Base-by-base conservation (phyloP, 2,797 vertebrate species). In the Channa striata region DNA sequence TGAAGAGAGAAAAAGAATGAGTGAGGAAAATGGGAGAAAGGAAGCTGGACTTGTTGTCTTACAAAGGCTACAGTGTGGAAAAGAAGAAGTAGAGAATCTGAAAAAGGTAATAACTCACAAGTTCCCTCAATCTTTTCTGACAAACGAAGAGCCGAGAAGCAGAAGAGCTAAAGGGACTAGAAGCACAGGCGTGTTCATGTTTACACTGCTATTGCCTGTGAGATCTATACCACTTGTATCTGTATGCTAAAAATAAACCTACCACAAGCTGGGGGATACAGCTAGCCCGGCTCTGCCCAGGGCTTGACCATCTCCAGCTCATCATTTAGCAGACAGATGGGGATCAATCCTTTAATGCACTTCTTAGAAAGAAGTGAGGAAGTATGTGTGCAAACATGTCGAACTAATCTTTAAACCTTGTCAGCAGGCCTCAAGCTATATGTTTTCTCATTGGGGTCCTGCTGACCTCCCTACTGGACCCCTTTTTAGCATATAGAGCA, bases 41-140 rank as follows among this genome's bases (percentile, higher is more conserved):
- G 79, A 58, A 72, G 78, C 40, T 82, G 78, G 74, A 87, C 72
- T 66, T 80, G 80, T 81, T 80, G 77, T 68, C 57, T 74, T 34
- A 56, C 68, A 81, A 77, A 72, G 37, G 54, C 25, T 53, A 39
- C 30, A 54, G 40, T 50, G 11, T 68, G 44, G 48, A 69, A 49
- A 52, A 33, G 30, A 30, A 59, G 20, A 21, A 62, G 21, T 23
- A 74, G 46, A 62, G 59, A 43, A 17, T 25, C 46, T 46, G 60
- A 48, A 68, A 64, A 52, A 13, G 53, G n/a, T 1, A 14, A 39
- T 30, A 2, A 19, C 36, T 39, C 23, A 48, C 33, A 10, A 21
- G n/a, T 23, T 11, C 37, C 46, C 50, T 48, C 16, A 47, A 19
- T 20, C 6, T 20, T 46, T 39, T 61, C 40, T 57, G 21, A 20